Conservation (phyloP, 2,888 invertebrate genomes). For the Leistus spinibarbis region DNA sequence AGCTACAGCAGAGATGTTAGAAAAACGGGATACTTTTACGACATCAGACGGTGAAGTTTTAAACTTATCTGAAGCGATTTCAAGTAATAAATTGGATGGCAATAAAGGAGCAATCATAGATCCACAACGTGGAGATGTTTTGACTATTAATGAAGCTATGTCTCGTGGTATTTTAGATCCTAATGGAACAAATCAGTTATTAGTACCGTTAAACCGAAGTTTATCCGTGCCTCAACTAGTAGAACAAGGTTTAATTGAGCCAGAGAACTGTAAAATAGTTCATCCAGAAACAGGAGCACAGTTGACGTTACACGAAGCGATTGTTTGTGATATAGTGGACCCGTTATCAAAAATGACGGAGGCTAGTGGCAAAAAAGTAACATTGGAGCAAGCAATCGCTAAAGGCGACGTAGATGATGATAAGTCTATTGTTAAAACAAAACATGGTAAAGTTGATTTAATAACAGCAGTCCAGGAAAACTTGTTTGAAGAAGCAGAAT, state of each 20-base stretch:
- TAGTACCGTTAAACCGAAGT: constrained; percentile 80
- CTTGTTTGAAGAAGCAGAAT: constrained; percentile 62
- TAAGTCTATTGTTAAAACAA: constrained; percentile 69
- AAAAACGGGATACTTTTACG: constrained; percentile 64
- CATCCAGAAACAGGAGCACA: constrained; percentile 86
- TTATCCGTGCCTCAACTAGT: constrained; percentile 83
- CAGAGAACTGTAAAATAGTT: constrained; percentile 73
- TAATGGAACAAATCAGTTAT: constrained; percentile 73
- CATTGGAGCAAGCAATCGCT: constrained; percentile 77
- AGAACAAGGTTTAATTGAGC: constrained; percentile 84
- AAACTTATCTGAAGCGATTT: constrained; percentile 78
- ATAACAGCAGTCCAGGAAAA: constrained; percentile 72
- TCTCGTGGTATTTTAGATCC: constrained; percentile 81
- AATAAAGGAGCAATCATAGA: constrained; percentile 80
- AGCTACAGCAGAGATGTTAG: constrained; percentile 73
- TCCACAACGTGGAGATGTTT: constrained; percentile 77
- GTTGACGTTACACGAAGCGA: constrained; percentile 80
- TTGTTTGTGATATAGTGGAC: constrained; percentile 87
- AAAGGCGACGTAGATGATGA: constrained; percentile 73
- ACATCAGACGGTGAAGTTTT: constrained; percentile 64
- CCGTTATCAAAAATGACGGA: constrained; percentile 73
- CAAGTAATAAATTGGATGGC: constrained; percentile 72
- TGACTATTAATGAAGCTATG: constrained; percentile 85
- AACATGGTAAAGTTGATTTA: constrained; percentile 68
- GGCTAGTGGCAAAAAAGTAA: constrained; percentile 68